These are phyloP conservation scores for Sardinella longiceps DNA, from an alignment of 2,797 vertebrate genomes.

Conservation along the genomic window DNA sequence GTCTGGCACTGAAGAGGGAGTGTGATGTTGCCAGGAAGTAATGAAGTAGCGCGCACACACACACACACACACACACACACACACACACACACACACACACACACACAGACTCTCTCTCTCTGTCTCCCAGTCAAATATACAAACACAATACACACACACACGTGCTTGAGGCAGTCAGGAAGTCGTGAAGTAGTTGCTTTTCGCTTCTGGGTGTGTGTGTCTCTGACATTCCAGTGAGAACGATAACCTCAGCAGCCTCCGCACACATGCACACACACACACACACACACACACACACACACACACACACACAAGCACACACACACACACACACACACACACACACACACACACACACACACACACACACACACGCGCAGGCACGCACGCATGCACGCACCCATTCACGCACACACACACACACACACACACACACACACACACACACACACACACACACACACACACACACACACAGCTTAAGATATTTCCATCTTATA, in stretches of 20 bases:
- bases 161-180: not conserved
- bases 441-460: not conserved
- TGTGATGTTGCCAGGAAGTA: conserved; percentile 54
- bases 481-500: conserved; percentile 38
- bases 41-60: conserved; percentile 47
- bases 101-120: conserved; percentile 15
- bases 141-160: conserved; percentile 10
- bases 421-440: conserved; percentile 25
- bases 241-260: not conserved
- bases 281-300: not conserved
- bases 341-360: conserved; percentile 9
- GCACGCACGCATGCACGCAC: not conserved
- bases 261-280: not conserved
- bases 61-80: conserved; percentile 18
- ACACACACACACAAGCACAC: not conserved
- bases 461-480: not conserved
- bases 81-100: not conserved
- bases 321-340: not conserved
- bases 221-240: not conserved
- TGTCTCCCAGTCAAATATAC: not conserved
- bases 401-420: conserved; percentile 13
- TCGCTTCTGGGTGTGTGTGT: not conserved
- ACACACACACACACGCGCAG: not conserved
- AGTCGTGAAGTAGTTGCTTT: not conserved
- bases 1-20: conserved; percentile 54